These are phyloP conservation scores for Brenthis hecate DNA, from an alignment of 2,888 invertebrate species.

Conservation along the genomic window DNA sequence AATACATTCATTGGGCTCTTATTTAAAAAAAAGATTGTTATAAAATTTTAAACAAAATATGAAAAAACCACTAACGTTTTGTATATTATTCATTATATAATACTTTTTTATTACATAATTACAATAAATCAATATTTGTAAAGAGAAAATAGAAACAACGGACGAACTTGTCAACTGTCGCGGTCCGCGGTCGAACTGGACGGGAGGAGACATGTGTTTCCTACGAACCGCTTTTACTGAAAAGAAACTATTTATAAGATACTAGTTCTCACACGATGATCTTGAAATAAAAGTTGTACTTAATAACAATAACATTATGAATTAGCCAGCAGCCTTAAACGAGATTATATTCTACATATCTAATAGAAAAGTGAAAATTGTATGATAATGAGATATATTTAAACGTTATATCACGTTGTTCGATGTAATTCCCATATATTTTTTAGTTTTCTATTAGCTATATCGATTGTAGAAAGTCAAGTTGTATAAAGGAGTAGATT, in stretches of 20 bases:
- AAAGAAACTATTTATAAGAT: conserved; percentile 32
- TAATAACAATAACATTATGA: conserved; percentile 1
- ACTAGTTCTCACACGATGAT: conserved; percentile 17
- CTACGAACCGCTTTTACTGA: conserved; percentile 34
- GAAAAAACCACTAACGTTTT: too few relatives aligned
- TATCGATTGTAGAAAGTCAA: too few relatives aligned
- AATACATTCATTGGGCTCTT: too few relatives aligned
- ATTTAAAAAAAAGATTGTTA: too few relatives aligned
- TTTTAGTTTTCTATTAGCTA: too few relatives aligned
- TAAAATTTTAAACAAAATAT: too few relatives aligned
- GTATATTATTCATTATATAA: too few relatives aligned
- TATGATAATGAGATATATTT: too few relatives aligned
- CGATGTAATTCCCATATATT: too few relatives aligned
- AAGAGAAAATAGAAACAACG: conserved; percentile 23
- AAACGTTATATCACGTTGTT: too few relatives aligned
- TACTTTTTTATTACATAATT: conserved; percentile 3
- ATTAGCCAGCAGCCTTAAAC: not conserved
- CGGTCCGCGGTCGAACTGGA: conserved; percentile 22
- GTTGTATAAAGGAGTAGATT: too few relatives aligned
- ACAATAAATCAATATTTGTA: conserved; percentile 8
- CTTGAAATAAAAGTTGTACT: conserved; percentile 20
- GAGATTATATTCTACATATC: not conserved
- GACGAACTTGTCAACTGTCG: conserved; percentile 23
- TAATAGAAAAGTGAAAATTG: too few relatives aligned
- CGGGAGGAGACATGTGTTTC: conserved; percentile 29